Percentiles rank a stretch among this genome's conserved stretches.
phyloP scores from a whole-genome alignment of 30 jellyfish, hydroid and myxozoan species.

The Haliclystus octoradiatus region DNA sequence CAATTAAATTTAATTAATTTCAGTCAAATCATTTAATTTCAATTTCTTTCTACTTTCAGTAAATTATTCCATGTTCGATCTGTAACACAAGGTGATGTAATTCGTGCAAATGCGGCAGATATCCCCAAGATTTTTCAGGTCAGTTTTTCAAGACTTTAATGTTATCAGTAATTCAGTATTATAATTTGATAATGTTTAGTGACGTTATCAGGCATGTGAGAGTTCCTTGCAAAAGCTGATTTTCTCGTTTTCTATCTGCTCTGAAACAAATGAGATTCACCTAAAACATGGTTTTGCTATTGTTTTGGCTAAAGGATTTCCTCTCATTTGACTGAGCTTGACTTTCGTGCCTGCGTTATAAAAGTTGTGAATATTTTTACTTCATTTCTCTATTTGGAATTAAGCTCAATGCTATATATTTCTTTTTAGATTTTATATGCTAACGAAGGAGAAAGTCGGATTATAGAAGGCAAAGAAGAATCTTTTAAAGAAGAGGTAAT shows the following conservation, averaged over 20 bases:
- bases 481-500: conserved; percentile 55
- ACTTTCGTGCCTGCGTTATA: no score
- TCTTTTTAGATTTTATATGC: conserved; percentile 53
- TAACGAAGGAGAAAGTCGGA: conserved; percentile 82
- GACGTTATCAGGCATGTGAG: no score
- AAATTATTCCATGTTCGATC: conserved; percentile 84
- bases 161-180: no score
- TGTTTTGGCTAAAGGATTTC: background rate
- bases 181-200: no score
- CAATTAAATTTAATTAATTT: no score
- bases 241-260: no score
- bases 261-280: background rate
- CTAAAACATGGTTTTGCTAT: background rate
- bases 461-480: conserved; percentile 76
- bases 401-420: no score
- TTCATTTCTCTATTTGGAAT: no score
- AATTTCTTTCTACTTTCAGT: conserved; percentile 19
- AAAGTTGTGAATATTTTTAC: no score
- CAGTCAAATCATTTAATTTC: no score
- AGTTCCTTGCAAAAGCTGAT: no score
- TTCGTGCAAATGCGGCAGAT: conserved; percentile 83
- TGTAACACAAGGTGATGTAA: conserved; percentile 85
- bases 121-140: conserved; percentile 95
- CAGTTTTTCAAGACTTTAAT: background rate
- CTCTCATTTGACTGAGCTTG: background rate